Evolutionary conservation across 2,113 vertebrate species (phyloP).

Genomic region (Cyanoramphus novaezelandiae): DNA sequence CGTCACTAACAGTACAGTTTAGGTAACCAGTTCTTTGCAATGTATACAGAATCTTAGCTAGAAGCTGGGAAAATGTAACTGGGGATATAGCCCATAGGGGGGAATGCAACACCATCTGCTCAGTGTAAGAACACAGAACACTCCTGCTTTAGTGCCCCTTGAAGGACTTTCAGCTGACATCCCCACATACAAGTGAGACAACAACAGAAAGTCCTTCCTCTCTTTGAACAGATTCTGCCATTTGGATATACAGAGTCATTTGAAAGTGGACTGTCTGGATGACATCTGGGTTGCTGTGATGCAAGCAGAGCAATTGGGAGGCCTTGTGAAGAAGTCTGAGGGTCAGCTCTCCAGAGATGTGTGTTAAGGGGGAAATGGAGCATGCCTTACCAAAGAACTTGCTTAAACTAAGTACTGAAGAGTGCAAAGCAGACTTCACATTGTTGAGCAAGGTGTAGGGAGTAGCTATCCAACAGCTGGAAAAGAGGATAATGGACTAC

Average conservation of each 20-base stretch:
- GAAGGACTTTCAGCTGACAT: neutral
- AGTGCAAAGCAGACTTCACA: neutral
- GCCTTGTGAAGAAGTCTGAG: neutral
- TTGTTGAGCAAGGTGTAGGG: neutral
- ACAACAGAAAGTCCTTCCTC: neutral
- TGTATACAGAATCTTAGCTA: neutral
- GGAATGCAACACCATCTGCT: neutral
- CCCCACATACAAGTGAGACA: neutral
- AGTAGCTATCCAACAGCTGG: neutral
- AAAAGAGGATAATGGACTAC: neutral
- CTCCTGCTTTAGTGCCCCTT: neutral
- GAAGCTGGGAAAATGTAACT: neutral
- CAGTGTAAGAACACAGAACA: accelerated
- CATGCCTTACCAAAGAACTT: neutral
- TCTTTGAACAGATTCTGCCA: neutral
- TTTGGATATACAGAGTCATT: neutral
- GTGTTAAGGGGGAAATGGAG: neutral
- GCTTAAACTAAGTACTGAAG: neutral
- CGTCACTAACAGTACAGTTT: neutral
- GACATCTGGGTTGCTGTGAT: neutral
- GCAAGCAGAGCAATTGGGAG: neutral
- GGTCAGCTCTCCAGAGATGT: neutral
- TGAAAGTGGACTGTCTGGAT: neutral
- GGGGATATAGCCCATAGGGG: accelerated
- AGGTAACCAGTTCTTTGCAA: neutral